A percentile compares a stretch with the other conserved stretches of the same genome.
phyloP scores from a whole-genome alignment of 2,113 vertebrate species.

The Alligator sinensis region DNA sequence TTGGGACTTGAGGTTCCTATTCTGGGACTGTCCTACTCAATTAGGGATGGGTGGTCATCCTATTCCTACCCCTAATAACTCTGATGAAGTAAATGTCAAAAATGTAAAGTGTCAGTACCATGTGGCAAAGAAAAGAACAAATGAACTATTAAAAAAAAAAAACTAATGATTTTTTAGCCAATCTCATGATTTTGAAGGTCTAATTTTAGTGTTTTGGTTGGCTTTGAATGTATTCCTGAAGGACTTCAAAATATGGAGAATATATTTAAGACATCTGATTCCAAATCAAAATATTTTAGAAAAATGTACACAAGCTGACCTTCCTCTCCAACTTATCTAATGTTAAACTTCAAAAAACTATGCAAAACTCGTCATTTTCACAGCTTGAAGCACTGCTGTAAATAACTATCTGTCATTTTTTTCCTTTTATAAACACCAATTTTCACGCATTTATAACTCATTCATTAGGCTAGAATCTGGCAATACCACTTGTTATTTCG shows the following conservation, averaged over 20 bases:
- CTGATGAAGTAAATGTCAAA: no score
- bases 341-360: not conserved
- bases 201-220: not conserved
- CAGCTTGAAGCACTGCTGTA: not conserved
- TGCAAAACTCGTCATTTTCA: not conserved
- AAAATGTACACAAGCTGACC: not conserved
- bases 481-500: not conserved
- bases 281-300: not conserved
- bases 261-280: not conserved
- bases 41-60: no score
- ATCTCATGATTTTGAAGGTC: not conserved
- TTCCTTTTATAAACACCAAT: not conserved
- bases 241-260: not conserved
- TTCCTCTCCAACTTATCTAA: not conserved
- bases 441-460: not conserved
- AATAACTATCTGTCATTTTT: not conserved
- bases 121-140: no score
- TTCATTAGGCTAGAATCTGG: not conserved
- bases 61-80: no score
- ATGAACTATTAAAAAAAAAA: no score
- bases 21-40: no score
- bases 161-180: no score
- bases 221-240: not conserved
- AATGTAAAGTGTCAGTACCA: no score
- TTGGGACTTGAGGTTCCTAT: no score